phyloP scores from a whole-genome alignment of 2,797 vertebrate species.

The Acanthornis magna region DNA sequence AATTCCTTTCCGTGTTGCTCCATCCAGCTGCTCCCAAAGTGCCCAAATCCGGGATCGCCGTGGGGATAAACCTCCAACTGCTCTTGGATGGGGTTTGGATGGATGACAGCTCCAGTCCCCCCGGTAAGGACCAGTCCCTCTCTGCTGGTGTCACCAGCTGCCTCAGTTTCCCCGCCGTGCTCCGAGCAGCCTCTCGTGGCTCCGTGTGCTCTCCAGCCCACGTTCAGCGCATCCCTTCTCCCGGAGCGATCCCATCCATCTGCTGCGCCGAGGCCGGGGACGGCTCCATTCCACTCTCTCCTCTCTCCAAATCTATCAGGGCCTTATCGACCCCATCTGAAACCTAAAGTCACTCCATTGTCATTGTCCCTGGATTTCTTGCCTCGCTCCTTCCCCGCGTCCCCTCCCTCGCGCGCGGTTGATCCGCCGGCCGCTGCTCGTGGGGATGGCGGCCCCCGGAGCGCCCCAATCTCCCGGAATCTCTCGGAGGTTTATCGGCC shows the following conservation, averaged over 20 bases:
- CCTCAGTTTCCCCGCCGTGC: background rate
- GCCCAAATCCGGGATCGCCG: fast-evolving
- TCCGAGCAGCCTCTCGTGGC: fast-evolving
- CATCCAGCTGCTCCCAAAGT: background rate
- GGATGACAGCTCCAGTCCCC: fast-evolving
- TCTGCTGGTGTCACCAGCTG: background rate
- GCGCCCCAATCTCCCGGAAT: slow-evolving; percentile 97
- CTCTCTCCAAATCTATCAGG: slow-evolving; percentile 59
- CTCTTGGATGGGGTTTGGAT: background rate
- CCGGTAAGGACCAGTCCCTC: fast-evolving
- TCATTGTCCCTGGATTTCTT: slow-evolving; percentile 36
- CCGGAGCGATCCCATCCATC: slow-evolving; percentile 24
- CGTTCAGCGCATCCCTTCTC: background rate
- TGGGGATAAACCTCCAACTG: fast-evolving
- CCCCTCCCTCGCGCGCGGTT: slow-evolving; percentile 22
- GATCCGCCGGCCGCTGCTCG: slow-evolving; percentile 39
- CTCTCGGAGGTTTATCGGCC: slow-evolving; percentile 90
- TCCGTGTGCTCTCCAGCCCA: background rate
- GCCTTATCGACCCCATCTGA: slow-evolving; percentile 59
- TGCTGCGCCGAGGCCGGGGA: background rate
- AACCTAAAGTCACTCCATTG: slow-evolving; percentile 65
- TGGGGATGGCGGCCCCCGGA: slow-evolving; percentile 85
- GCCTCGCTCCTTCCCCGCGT: background rate
- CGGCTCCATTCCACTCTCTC: slow-evolving; percentile 38
- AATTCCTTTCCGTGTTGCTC: fast-evolving